Evolutionary conservation across 2,888 invertebrate species (phyloP), one percentile per base, ranked within the genome.

Genomic region (Sinelater perroti): DNA sequence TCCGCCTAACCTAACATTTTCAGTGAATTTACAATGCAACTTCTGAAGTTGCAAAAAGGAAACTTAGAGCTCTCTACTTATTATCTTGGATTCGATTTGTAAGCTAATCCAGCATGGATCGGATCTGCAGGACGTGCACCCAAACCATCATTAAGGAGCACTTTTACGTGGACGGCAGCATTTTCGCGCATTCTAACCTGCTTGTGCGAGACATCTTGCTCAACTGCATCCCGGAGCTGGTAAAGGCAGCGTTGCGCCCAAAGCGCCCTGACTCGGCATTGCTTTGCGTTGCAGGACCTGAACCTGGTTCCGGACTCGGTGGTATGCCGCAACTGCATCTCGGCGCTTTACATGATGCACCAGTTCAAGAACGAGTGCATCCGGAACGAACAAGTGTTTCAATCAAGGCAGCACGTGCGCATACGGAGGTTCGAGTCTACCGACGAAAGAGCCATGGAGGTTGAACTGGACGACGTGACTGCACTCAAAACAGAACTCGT

Each of bases 291-390:
- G 7, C 8, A 49, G 49, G 49, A 49, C 10, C 1, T 35, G 3
- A 14, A 49, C 10, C 24, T 49, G 7, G 1, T 49, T 8, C 49
- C 49, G 3, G 17, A 36, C 6, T 14, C 49, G 10, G 36, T 13
- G 4, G 16, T 49, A 1, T 49, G 49, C 17, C n/a, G 10, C 16
- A 36, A 49, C 16, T 49, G 49, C 16, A 17, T 36, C 16, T 36
- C 24, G 3, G 20, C 35, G 0, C 24, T 49, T 13, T 17, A 36
- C 24, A 36, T 36, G 7, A 14, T 17, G 1, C 24, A 49, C n/a
- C 10, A 20, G 1, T 49, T 49, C 20, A 49, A 49, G 26, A 13
- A 11, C 4, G 21, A 49, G 36, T 10, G 14, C 24, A 24, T 49
- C 8, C 24, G 10, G 10, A 49, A 49, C 24, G 49, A 49, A 36